phyloP scores from a whole-genome alignment of 2,113 vertebrate genomes.

The Odontophorus gujanensis region DNA sequence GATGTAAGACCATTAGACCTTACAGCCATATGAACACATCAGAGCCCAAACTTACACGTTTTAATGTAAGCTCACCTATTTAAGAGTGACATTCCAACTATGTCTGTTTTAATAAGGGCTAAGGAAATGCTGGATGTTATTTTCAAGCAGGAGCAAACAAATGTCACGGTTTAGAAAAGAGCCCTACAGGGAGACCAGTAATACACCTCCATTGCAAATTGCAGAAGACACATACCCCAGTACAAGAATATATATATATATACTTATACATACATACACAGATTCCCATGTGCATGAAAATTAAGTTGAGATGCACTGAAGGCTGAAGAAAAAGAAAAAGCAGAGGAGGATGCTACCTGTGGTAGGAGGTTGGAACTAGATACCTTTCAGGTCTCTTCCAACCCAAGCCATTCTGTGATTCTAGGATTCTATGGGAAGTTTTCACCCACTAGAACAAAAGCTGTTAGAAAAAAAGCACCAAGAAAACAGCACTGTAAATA shows the following conservation, averaged over 20 bases:
- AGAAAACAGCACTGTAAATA: neutral
- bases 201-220: neutral
- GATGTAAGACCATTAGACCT: neutral
- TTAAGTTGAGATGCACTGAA: neutral
- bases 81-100: neutral
- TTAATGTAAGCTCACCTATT: neutral
- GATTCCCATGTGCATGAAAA: neutral
- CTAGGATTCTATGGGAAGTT: neutral
- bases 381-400: too few relatives aligned
- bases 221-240: accelerated
- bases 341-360: neutral
- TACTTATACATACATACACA: accelerated
- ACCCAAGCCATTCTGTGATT: too few relatives aligned
- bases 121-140: neutral
- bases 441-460: neutral
- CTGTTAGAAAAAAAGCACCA: accelerated
- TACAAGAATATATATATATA: neutral
- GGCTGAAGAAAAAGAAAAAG: neutral
- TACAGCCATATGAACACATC: neutral
- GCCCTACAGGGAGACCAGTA: neutral
- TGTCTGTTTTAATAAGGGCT: neutral
- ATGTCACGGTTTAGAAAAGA: neutral
- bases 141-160: neutral
- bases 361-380: too few relatives aligned
- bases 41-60: neutral